These are phyloP conservation scores for Crotalus tigris DNA, from an alignment of 2,113 vertebrate genomes.

Conservation along the genomic window DNA sequence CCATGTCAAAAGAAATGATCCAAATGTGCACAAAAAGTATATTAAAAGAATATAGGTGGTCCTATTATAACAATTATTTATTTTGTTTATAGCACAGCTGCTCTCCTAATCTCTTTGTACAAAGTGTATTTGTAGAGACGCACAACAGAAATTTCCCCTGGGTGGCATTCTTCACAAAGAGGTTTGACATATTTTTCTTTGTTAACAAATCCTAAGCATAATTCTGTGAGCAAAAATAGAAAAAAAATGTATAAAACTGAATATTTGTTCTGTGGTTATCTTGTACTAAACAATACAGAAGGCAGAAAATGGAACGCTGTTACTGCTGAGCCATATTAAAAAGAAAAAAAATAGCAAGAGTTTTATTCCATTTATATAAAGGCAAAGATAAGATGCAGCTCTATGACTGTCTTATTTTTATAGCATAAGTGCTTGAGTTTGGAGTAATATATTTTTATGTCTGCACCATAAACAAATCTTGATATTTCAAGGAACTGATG, in stretches of 20 bases:
- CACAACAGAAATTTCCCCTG: constrained; percentile 85
- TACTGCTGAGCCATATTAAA: neutral
- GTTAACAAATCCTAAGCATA: constrained; percentile 15
- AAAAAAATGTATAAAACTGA: neutral
- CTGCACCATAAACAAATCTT: neutral
- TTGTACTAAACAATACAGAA: neutral
- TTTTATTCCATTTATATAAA: neutral
- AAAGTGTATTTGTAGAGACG: constrained; percentile 91
- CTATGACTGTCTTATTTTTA: neutral
- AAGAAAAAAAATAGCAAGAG: neutral
- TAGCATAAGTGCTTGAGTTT: neutral
- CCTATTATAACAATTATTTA: constrained; percentile 16
- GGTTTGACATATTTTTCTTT: constrained; percentile 69
- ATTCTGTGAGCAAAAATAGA: neutral
- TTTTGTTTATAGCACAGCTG: constrained; percentile 86
- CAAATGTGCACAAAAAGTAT: neutral
- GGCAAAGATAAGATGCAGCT: neutral
- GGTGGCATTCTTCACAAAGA: constrained; percentile 91
- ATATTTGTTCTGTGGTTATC: neutral
- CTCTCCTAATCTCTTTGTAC: constrained; percentile 88
- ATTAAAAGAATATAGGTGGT: fast-evolving
- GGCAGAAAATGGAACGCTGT: neutral
- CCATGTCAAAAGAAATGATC: neutral
- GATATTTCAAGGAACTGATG: neutral
- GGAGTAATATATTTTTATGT: neutral